A percentile compares a stretch with the other conserved stretches of the same genome.
These are phyloP conservation scores for Trinorchestia longiramus DNA, from an alignment of 1,140 invertebrate species.

Conservation along the genomic window DNA sequence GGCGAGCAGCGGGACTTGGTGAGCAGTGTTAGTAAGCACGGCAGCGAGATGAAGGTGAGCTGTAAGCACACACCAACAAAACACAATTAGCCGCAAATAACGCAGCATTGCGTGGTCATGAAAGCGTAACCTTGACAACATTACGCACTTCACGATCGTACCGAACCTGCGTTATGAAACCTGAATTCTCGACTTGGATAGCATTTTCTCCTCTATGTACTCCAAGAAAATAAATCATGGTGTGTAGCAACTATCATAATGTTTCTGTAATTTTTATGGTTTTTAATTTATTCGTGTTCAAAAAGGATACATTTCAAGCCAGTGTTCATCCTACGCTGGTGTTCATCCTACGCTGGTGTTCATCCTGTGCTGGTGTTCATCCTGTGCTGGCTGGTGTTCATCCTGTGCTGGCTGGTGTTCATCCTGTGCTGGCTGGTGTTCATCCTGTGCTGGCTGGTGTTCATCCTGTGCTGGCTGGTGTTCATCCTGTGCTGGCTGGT, in stretches of 20 bases:
- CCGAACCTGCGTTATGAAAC: neutral
- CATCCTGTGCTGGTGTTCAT: neutral
- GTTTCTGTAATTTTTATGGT: neutral
- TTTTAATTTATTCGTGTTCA: neutral
- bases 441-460: neutral
- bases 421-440: too few relatives aligned
- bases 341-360: neutral
- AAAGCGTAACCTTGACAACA: neutral
- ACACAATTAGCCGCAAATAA: constrained; percentile 19
- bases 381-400: too few relatives aligned
- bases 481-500: too few relatives aligned
- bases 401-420: too few relatives aligned
- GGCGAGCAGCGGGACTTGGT: neutral
- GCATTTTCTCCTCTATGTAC: neutral
- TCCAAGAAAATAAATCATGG: neutral
- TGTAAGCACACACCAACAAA: constrained; percentile 22
- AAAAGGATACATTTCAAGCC: too few relatives aligned
- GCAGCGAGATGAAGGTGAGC: neutral
- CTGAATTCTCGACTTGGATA: neutral
- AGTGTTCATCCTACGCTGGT: too few relatives aligned
- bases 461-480: neutral
- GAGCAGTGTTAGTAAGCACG: constrained; percentile 3
- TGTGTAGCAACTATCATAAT: neutral
- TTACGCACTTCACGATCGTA: neutral
- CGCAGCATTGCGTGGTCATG: neutral